A percentile compares a stretch with the other conserved stretches of the same genome.
Evolutionary conservation across 2,797 vertebrate species (phyloP).

Genomic region (Hapalemur alaotrensis): DNA sequence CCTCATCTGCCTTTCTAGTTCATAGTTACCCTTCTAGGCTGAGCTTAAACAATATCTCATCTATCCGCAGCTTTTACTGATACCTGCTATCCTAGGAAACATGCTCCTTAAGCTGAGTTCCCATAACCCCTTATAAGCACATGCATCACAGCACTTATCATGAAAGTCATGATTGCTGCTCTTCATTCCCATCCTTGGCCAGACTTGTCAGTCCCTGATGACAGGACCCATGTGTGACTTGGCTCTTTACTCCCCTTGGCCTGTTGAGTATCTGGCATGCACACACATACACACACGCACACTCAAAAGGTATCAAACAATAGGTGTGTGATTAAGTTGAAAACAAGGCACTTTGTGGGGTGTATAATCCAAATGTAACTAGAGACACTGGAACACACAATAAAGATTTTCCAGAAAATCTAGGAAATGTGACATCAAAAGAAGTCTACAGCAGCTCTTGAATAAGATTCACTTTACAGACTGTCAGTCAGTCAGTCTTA

Average conservation of each 20-base stretch:
- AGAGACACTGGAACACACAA: background rate
- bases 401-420: constrained; percentile 29
- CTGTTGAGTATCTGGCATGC: background rate
- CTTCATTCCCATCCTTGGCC: background rate
- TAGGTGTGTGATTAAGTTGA: background rate
- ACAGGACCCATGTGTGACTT: background rate
- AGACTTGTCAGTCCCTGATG: background rate
- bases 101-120: background rate
- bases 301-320: background rate
- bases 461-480: background rate
- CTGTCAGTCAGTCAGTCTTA: background rate
- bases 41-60: background rate
- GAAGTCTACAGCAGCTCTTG: background rate
- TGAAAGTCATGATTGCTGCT: background rate
- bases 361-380: background rate
- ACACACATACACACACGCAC: background rate
- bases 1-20: background rate
- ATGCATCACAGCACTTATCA: background rate
- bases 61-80: background rate
- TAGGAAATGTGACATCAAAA: background rate
- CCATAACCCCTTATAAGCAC: background rate
- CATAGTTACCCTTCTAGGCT: background rate
- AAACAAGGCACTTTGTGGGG: background rate
- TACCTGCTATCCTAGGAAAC: background rate
- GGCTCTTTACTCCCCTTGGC: background rate